phyloP scores from a whole-genome alignment of 2,888 invertebrate species.

The Epinotia nisella region DNA sequence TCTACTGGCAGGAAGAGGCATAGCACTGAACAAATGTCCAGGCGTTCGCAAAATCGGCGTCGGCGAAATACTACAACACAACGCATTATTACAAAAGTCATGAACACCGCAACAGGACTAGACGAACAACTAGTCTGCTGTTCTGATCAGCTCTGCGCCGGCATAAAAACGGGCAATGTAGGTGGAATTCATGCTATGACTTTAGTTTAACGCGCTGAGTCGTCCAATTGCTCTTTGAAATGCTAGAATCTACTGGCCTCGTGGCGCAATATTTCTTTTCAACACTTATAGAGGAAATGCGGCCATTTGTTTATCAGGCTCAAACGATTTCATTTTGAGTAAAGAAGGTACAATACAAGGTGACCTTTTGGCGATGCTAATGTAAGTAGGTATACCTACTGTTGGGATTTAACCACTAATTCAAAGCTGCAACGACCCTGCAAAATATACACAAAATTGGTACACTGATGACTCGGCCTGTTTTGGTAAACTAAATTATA shows the following conservation, averaged over 20 bases:
- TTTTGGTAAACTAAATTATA: slow-evolving; percentile 8
- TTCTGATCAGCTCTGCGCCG: too few relatives aligned
- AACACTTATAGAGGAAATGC: slow-evolving; percentile 15
- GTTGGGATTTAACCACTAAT: too few relatives aligned
- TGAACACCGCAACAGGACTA: too few relatives aligned
- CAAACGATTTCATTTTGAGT: not conserved
- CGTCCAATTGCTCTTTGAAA: slow-evolving; percentile 17
- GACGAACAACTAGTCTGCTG: too few relatives aligned
- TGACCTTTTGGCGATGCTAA: slow-evolving; percentile 1
- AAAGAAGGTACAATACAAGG: slow-evolving; percentile 13
- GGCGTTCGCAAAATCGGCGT: too few relatives aligned
- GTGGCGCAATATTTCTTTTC: slow-evolving; percentile 10
- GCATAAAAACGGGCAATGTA: too few relatives aligned
- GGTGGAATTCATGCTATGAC: too few relatives aligned
- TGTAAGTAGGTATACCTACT: slow-evolving; percentile 7
- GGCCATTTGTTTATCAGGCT: not conserved
- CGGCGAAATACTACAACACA: too few relatives aligned
- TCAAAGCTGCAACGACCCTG: not conserved
- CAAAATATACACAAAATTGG: not conserved
- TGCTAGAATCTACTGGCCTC: slow-evolving; percentile 16
- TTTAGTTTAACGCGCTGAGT: not conserved
- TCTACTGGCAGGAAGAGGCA: too few relatives aligned
- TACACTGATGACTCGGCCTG: not conserved
- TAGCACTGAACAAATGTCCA: too few relatives aligned
- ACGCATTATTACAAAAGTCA: too few relatives aligned